Percentiles rank a stretch among this genome's conserved stretches.
Conservation (phyloP, 2,888 invertebrate species). For the Drosophila mimica region DNA sequence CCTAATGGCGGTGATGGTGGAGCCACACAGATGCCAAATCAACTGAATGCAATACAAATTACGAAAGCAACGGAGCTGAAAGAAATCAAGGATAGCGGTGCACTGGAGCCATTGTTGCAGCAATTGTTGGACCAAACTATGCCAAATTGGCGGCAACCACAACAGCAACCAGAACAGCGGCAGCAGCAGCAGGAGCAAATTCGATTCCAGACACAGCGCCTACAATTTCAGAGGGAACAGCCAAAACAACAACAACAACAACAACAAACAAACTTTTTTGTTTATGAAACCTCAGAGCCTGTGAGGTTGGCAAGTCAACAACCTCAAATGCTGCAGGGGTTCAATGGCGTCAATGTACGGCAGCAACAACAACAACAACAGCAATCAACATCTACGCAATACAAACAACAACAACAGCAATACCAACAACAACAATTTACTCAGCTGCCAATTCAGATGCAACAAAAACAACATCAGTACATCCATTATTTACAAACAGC, state of each 20-base stretch:
- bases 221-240: conserved; percentile 5
- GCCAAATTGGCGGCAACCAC: conserved; percentile 64
- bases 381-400: conserved; percentile 34
- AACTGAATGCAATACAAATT: conserved; percentile 45
- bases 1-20: conserved; percentile 3
- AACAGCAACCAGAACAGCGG: conserved; percentile 13
- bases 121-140: conserved; percentile 63
- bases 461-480: conserved; percentile 11
- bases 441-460: conserved; percentile 19
- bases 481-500: conserved; percentile 42
- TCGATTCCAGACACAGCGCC: conserved; percentile 20
- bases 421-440: conserved; percentile 22
- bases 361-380: conserved; percentile 49
- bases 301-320: conserved; percentile 66
- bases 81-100: conserved; percentile 50
- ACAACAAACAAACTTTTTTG: conserved; percentile 64
- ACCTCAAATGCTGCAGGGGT: conserved; percentile 69
- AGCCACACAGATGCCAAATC: conserved; percentile 47
- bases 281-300: conserved; percentile 54
- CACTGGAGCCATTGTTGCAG: conserved; percentile 69
- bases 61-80: conserved; percentile 56
- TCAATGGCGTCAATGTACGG: conserved; percentile 74
- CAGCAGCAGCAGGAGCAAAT: conserved; percentile 13
- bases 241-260: conserved; percentile 39
- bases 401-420: conserved; percentile 36